These are phyloP conservation scores for Pasiphila rectangulata DNA, from an alignment of 2,888 invertebrate genomes.

Conservation along the genomic window DNA sequence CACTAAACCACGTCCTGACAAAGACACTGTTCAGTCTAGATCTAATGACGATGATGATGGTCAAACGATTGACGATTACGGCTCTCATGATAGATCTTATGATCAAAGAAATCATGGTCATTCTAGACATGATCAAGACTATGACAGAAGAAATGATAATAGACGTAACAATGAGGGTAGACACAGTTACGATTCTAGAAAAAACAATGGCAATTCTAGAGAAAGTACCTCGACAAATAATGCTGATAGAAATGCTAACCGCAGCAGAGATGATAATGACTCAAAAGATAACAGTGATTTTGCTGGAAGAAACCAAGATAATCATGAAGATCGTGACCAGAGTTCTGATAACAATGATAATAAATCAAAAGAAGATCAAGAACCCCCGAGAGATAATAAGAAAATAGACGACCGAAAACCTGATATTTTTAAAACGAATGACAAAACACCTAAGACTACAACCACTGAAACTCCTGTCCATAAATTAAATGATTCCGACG, in stretches of 20 bases:
- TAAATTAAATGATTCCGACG: conserved; percentile 45
- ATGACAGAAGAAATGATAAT: not conserved
- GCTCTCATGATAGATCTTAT: not conserved
- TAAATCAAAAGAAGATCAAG: conserved; percentile 17
- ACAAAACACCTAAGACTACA: conserved; percentile 31
- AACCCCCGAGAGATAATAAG: conserved; percentile 50
- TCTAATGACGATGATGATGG: conserved; percentile 2
- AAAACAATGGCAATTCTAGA: conserved; percentile 1
- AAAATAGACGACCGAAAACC: conserved; percentile 52
- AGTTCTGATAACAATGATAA: no score
- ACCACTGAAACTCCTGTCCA: conserved; percentile 34
- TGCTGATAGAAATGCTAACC: not conserved
- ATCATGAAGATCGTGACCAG: no score
- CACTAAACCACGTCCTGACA: conserved; percentile 27
- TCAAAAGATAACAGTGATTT: not conserved
- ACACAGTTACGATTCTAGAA: conserved; percentile 1
- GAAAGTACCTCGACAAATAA: not conserved
- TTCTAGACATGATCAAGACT: conserved; percentile 1
- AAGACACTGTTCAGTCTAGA: conserved; percentile 10
- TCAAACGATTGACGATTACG: not conserved
- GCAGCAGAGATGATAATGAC: conserved; percentile 3
- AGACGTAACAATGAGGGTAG: conserved; percentile 2
- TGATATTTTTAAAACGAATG: conserved; percentile 40
- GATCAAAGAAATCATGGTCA: not conserved
- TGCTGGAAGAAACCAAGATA: conserved; percentile 27